These are phyloP conservation scores for Cydia fagiglandana DNA, from an alignment of 1,140 invertebrate genomes.

Conservation along the genomic window DNA sequence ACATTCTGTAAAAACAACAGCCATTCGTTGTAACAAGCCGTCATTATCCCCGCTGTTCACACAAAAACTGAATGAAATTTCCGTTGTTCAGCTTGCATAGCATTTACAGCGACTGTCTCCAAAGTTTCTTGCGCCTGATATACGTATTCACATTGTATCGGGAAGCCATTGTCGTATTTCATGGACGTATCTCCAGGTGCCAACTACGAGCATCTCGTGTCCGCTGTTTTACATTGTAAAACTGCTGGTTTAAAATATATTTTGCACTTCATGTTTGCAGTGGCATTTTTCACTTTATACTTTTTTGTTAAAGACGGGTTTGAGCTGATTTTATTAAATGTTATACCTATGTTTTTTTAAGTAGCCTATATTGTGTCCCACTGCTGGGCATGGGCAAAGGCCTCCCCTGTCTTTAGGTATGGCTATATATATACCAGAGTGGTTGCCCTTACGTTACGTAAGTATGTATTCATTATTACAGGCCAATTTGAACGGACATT, in stretches of 20 bases:
- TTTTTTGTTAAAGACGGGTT: neutral
- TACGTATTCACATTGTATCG: constrained; percentile 56
- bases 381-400: no score
- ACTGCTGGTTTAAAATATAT: constrained; percentile 41
- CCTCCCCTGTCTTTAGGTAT: no score
- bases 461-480: no score
- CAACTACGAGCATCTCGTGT: constrained; percentile 41
- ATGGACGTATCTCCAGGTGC: constrained; percentile 50
- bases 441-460: no score
- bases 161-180: constrained; percentile 56
- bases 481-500: no score
- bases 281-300: neutral
- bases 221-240: constrained; percentile 49
- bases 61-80: constrained; percentile 26
- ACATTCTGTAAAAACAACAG: neutral
- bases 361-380: no score
- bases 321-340: neutral
- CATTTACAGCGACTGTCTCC: constrained; percentile 12
- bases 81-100: constrained; percentile 9
- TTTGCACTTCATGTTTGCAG: neutral
- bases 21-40: neutral
- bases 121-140: constrained; percentile 38
- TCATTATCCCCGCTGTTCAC: constrained; percentile 12
- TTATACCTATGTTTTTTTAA: neutral
- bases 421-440: no score